These are phyloP conservation scores for Pangasianodon gigas DNA, from an alignment of 2,113 vertebrate species.

Conservation along the genomic window DNA sequence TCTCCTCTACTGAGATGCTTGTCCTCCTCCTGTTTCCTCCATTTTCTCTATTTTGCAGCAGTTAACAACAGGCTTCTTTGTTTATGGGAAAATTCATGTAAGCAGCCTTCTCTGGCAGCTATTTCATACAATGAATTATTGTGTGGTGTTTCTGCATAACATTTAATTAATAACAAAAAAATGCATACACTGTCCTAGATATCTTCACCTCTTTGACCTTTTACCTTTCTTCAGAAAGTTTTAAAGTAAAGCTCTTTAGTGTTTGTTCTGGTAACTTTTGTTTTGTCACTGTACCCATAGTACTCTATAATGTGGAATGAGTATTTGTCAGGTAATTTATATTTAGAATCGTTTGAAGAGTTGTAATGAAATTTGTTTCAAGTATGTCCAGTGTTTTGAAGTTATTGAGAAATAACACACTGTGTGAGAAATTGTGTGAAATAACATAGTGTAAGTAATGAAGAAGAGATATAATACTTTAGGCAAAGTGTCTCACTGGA, in stretches of 20 bases:
- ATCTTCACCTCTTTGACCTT: not conserved
- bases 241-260: not conserved
- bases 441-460: not conserved
- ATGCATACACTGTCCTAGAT: not conserved
- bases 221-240: not conserved
- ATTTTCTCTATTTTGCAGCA: conserved; percentile 19
- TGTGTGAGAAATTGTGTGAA: not conserved
- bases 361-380: not conserved
- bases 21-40: conserved; percentile 5
- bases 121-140: conserved; percentile 20
- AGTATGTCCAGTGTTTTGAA: not conserved
- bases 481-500: not conserved
- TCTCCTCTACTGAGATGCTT: conserved; percentile 25
- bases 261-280: not conserved
- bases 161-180: not conserved
- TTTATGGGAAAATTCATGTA: not conserved
- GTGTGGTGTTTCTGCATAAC: not conserved
- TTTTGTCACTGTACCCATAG: not conserved
- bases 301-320: not conserved
- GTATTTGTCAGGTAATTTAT: not conserved
- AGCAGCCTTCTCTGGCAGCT: not conserved
- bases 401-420: not conserved
- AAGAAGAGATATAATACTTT: not conserved
- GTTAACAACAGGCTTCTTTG: conserved; percentile 31
- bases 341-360: not conserved